Conservation (phyloP, 2,888 invertebrate species). For the Agriotes lineatus region DNA sequence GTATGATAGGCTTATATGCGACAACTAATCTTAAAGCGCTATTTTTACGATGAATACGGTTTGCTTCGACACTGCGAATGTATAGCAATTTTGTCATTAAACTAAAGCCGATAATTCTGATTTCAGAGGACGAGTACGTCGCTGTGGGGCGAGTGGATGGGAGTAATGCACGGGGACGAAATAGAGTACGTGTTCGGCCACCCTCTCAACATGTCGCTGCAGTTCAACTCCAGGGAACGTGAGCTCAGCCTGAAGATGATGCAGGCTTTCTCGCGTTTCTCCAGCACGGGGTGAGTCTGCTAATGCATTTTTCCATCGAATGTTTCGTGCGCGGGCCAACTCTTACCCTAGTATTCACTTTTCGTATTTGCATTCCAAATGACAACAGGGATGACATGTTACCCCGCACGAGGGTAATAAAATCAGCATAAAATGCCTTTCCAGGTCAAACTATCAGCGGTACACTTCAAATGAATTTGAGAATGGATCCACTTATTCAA, state of each 20-base stretch:
- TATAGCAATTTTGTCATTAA: too few species aligned
- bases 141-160: conserved; percentile 99
- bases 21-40: too few species aligned
- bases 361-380: not conserved
- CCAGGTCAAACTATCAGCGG: too few species aligned
- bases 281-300: conserved; percentile 87
- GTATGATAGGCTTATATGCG: too few species aligned
- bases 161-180: conserved; percentile 98
- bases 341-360: conserved; percentile 3
- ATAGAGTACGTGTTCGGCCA: conserved; percentile 98
- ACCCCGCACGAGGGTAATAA: not conserved
- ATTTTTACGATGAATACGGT: too few species aligned
- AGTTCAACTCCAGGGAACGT: conserved; percentile 88
- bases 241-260: conserved; percentile 93
- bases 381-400: not conserved
- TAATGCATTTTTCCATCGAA: conserved; percentile 26
- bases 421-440: not conserved
- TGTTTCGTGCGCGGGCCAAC: not conserved
- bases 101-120: too few species aligned
- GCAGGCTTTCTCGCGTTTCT: conserved; percentile 93
- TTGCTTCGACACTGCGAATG: too few species aligned
- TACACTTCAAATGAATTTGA: too few species aligned
- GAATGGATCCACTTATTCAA: too few species aligned
- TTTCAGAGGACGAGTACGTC: conserved; percentile 91
- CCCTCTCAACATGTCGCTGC: conserved; percentile 88